Evolutionary conservation across 1,140 invertebrate species (phyloP), one percentile per base, ranked within the genome.

Genomic region (Drosophila pachea): DNA sequence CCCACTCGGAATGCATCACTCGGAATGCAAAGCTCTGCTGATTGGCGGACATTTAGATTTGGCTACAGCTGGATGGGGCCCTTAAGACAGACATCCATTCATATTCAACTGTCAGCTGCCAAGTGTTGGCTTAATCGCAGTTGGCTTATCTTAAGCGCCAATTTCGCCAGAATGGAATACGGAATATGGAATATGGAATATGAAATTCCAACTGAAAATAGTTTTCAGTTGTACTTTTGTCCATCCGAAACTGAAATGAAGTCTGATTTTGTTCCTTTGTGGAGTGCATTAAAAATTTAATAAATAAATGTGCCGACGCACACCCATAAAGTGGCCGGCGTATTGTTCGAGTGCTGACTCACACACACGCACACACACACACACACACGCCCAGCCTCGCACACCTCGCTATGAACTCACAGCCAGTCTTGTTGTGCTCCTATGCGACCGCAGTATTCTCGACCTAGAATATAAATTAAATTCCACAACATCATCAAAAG

Each of bases 401-500:
- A 58, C 50, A 65, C 32, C 64, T 31, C 54, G n/a, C 52, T 52
- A 12, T 47, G 52, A 12, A 29, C 43, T 53, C 45, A 56, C 42
- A 60, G 56, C 73, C 73, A 77, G 72, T 77, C 77, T 45, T 40
- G 48, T 58, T 75, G 75, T 56, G 67, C 52, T 58, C 62, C 72
- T 74, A 75, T 49, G 67, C 61, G 61, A 54, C 61, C 61, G 29
- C 40, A 58, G 54, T 58, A 22, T 65, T 66, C 45, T 68, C 58
- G 67, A 68, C 65, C 79, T 69, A 73, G 68, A 78, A 78, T 78
- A 76, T 84, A 84, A 68, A 84, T 83, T 84, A 84, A 84, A 83
- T 84, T 73, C 72, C 78, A 61, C 74, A 78, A 74, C 70, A 74
- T 58, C 68, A 64, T 53, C 60, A 55, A 62, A 40, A 55, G 42